Evolutionary conservation across 2,888 invertebrate species (phyloP).

Genomic region (Machimus rusticus): DNA sequence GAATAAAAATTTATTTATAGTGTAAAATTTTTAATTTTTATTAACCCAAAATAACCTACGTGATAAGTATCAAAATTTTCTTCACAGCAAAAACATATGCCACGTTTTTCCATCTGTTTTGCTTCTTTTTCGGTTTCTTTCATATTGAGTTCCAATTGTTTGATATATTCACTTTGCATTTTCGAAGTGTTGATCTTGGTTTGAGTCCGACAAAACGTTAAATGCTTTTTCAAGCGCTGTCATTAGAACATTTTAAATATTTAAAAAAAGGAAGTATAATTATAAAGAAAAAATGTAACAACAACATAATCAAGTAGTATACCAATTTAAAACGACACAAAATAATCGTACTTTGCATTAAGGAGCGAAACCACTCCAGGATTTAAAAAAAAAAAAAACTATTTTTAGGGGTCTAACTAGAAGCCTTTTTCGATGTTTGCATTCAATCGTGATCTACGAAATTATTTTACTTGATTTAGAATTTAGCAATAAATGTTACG

Average conservation of each 20-base stretch:
- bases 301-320: not conserved
- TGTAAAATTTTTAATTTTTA: too few relatives aligned
- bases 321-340: too few relatives aligned
- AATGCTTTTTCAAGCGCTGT: conserved; percentile 57
- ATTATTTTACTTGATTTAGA: too few relatives aligned
- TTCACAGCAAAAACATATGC: conserved; percentile 61
- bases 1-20: conserved; percentile 16
- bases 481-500: too few relatives aligned
- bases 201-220: conserved; percentile 58
- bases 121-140: conserved; percentile 60
- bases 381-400: too few relatives aligned
- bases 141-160: conserved; percentile 58
- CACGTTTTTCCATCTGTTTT: conserved; percentile 57
- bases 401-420: too few relatives aligned
- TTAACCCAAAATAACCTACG: conserved; percentile 51
- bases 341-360: too few relatives aligned
- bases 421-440: too few relatives aligned
- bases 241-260: not conserved
- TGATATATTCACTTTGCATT: conserved; percentile 44
- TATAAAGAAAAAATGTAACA: too few relatives aligned
- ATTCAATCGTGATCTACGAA: too few relatives aligned
- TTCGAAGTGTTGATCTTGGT: conserved; percentile 57
- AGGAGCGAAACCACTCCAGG: too few relatives aligned
- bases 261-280: not conserved
- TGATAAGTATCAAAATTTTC: conserved; percentile 62